Evolutionary conservation across 2,888 invertebrate genomes (phyloP), one percentile per base, ranked within the genome.

Genomic region (Automeris io): DNA sequence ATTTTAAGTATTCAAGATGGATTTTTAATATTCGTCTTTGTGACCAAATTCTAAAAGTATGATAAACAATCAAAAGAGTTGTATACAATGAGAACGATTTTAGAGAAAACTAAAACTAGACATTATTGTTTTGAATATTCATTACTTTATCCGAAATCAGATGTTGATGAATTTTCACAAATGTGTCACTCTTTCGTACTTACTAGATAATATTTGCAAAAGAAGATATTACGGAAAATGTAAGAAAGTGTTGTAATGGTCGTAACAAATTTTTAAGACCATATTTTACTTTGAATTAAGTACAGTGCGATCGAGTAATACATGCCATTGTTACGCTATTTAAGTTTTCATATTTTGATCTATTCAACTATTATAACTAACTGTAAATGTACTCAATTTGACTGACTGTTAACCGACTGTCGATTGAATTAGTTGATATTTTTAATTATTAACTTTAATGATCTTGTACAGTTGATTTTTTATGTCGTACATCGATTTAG

Each of bases 401-500:
- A 71, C 73, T 71, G 68, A 71, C 51, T 61, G 49, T 58, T 55
- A 55, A 57, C 61, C 66, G 69, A 67, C 59, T 59, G 60, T 58
- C 57, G 12, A 61, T 57, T 50, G 60, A 43, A 33, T 62, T 58
- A 60, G 58, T 64, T 57, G 39, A 52, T 62, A 58, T 54, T 58
- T 49, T 54, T 54, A 64, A 61, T 45, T 62, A 54, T 61, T 57
- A 59, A 54, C 46, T 37, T 51, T 51, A 51, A 62, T n/a, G n/a
- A n/a, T 54, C 57, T 47, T 77, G 75, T 78, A 77, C 77, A 76
- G 74, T 63, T 65, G 70, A 66, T 59, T 78, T 78, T 80, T 69
- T 78, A 79, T 79, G 77, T 76, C 65, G 63, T 71, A 73, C 62
- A 74, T 76, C 67, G 70, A 75, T 75, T 73, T 68, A 69, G 72